Conservation (phyloP, 2,888 invertebrate species). For the Luffia ferchaultella region DNA sequence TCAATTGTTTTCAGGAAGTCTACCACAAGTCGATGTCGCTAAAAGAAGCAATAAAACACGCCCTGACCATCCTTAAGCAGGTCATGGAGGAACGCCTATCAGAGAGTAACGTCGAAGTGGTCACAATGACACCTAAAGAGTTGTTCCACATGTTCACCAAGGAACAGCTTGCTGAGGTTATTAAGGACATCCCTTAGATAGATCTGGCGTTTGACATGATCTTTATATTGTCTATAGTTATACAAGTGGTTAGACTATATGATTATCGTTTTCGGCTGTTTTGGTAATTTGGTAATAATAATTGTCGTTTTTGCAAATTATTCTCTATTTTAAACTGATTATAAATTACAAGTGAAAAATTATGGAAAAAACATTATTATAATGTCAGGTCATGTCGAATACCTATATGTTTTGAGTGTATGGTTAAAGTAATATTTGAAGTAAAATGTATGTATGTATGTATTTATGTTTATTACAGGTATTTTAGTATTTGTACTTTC, state of each 20-base stretch:
- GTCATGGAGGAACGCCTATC: constrained; percentile 99
- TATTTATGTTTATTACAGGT: not conserved
- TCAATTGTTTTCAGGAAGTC: constrained; percentile 68
- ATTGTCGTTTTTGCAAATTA: not conserved
- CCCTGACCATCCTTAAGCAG: constrained; percentile 95
- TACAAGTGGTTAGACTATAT: not conserved
- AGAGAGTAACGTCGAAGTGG: constrained; percentile 96
- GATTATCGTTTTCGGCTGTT: not conserved
- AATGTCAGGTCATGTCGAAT: too few species aligned
- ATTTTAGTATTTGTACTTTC: not conserved
- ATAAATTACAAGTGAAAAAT: not conserved
- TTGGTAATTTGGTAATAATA: not conserved
- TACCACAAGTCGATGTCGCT: constrained; percentile 90
- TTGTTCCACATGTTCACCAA: constrained; percentile 91
- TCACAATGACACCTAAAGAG: constrained; percentile 86
- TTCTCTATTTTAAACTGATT: not conserved
- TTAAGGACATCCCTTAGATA: constrained; percentile 73
- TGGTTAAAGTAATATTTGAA: constrained; percentile 37
- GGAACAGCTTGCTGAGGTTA: constrained; percentile 91
- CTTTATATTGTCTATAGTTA: not conserved
- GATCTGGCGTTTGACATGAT: constrained; percentile 13
- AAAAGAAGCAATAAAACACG: constrained; percentile 89
- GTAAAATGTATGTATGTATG: constrained; percentile 29
- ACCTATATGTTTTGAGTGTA: too few species aligned
- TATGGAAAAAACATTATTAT: too few species aligned